phyloP scores from a whole-genome alignment of 2,797 vertebrate genomes.

The Alcedo atthis region DNA sequence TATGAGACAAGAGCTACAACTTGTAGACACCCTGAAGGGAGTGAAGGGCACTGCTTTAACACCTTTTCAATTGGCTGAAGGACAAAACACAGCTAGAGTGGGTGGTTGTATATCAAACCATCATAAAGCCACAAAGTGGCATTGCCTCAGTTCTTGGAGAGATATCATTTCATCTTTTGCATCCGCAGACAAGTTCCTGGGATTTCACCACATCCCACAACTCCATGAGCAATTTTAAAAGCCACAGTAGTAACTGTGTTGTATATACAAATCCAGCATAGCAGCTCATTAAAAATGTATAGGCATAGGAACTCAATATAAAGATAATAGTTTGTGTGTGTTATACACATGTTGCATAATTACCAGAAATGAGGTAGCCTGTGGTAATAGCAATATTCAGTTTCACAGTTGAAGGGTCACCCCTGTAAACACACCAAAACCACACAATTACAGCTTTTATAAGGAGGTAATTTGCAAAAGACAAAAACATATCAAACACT shows the following conservation, averaged over 20 bases:
- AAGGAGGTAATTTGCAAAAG: neutral
- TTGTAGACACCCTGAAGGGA: neutral
- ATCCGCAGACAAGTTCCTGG: neutral
- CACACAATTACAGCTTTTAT: constrained; percentile 2
- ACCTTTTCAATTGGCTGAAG: neutral
- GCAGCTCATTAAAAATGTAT: neutral
- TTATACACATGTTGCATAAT: constrained; percentile 53
- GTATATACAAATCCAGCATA: neutral
- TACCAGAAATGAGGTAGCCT: constrained; percentile 99
- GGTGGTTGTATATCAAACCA: neutral
- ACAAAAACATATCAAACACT: neutral
- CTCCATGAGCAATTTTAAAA: neutral
- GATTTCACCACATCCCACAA: constrained; percentile 19
- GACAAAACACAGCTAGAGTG: neutral
- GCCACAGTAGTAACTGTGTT: neutral
- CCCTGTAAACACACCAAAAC: constrained; percentile 83
- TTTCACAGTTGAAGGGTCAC: constrained; percentile 90
- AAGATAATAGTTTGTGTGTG: neutral
- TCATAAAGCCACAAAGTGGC: neutral
- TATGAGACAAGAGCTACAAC: fast-evolving
- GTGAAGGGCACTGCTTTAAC: neutral
- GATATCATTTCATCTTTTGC: neutral
- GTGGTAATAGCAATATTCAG: constrained; percentile 94
- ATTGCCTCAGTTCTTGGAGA: neutral
- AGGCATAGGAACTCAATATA: neutral